Evolutionary conservation across 2,888 invertebrate species (phyloP), one percentile per base, ranked within the genome.

Genomic region (Clostera curtula): DNA sequence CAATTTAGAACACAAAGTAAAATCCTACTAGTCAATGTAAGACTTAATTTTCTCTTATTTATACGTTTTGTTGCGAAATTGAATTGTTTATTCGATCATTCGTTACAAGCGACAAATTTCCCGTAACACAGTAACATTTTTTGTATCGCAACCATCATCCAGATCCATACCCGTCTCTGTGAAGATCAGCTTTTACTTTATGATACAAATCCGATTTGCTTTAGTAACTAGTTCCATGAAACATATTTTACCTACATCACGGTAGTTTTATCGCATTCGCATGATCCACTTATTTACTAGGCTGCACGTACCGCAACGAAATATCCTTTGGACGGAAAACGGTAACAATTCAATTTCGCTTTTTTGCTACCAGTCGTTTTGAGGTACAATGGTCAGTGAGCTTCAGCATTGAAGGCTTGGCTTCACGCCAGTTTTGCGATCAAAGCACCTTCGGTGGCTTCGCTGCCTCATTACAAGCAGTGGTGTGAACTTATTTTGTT

Each of bases 261-360:
- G 68, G 72, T 80, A 79, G 76, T 65, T 68, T 43, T 62, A 58
- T 63, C 68, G 70, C 62, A 75, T 73, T 71, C 66, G 71, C 71
- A 72, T 72, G 70, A 58, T 50, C 59, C 68, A 69, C 71, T 58
- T 66, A 61, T 59, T 60, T 56, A 49, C 38, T 67, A 66, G 63
- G 58, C 58, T 75, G 79, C 79, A 80, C 79, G 76, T 68, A 56
- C 50, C 56, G 64, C 67, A 61, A 65, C 55, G 50, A 49, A 72
- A 69, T 68, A 63, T 76, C 76, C 73, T 64, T 62, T 56, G 56
- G 74, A 76, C 71, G 72, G 75, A 75, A 67, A 64, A 66, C 65
- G 71, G 69, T 70, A 76, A 80, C 80, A 82, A 80, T 82, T 82
- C 80, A 80, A 80, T 82, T 82, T 80, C 80, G 80, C 79, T 79